Conservation (phyloP, 92 coral and sea anemone species). For the Paragorgia papillata region DNA sequence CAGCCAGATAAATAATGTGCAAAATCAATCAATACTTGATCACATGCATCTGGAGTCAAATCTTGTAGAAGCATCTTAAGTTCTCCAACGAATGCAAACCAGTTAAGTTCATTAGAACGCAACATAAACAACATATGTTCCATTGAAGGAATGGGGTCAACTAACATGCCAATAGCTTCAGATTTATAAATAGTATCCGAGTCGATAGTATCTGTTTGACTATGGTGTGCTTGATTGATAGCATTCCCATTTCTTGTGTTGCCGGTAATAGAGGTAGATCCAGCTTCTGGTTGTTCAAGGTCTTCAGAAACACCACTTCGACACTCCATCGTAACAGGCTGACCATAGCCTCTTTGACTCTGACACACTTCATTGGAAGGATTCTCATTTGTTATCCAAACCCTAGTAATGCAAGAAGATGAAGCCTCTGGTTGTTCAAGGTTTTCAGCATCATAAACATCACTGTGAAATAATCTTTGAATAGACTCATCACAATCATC, state of each 20-base stretch:
- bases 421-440: too few relatives aligned
- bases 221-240: conserved; percentile 5
- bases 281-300: background rate
- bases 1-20: conserved; percentile 37
- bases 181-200: background rate
- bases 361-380: too few relatives aligned
- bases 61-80: conserved; percentile 16
- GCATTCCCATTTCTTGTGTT: background rate
- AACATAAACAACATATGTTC: conserved; percentile 36
- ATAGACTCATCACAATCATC: conserved; percentile 18
- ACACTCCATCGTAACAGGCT: too few relatives aligned
- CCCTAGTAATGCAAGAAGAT: too few relatives aligned
- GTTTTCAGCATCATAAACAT: too few relatives aligned
- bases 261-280: conserved; percentile 6
- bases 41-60: background rate
- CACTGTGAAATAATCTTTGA: too few relatives aligned
- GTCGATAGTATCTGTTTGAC: conserved; percentile 17
- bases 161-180: conserved; percentile 8
- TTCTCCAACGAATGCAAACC: conserved; percentile 44
- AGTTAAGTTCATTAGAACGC: conserved; percentile 30
- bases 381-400: too few relatives aligned
- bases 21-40: conserved; percentile 30
- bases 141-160: conserved; percentile 34
- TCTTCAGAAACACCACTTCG: too few relatives aligned
- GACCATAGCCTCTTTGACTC: too few relatives aligned